A percentile compares a stretch with the other conserved stretches of the same genome.
Evolutionary conservation across 1,140 invertebrate genomes (phyloP).

Genomic region (Goniozus legneri): DNA sequence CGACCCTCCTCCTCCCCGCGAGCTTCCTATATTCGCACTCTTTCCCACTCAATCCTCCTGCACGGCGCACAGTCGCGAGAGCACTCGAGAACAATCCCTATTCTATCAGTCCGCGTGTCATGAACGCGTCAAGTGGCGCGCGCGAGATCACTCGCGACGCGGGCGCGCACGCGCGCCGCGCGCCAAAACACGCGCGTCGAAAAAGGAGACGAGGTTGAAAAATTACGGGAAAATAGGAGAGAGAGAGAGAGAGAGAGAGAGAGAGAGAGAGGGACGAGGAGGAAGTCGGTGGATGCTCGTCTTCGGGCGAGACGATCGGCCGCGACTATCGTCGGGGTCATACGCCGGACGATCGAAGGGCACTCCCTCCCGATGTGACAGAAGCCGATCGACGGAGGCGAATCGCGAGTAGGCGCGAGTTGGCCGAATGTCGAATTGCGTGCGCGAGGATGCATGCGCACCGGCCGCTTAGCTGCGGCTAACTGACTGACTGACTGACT

Average conservation of each 20-base stretch:
- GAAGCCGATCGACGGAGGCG: background rate
- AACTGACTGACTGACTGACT: slow-evolving; percentile 52
- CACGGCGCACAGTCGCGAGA: background rate
- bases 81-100: background rate
- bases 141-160: background rate
- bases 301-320: slow-evolving; percentile 7
- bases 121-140: no score
- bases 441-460: slow-evolving; percentile 25
- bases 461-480: slow-evolving; percentile 40
- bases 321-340: slow-evolving; percentile 3
- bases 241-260: background rate
- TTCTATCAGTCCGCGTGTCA: no score
- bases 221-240: background rate
- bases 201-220: background rate
- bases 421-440: no score
- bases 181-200: no score
- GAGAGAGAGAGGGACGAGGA: no score
- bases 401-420: no score
- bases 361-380: slow-evolving; percentile 14
- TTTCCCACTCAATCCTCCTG: background rate
- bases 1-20: slow-evolving; percentile 3
- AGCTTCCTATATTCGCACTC: background rate
- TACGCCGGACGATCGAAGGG: slow-evolving; percentile 6
- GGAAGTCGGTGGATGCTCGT: no score
- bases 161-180: background rate